phyloP scores from a whole-genome alignment of 2,888 invertebrate species.

The Hymenopus coronatus region DNA sequence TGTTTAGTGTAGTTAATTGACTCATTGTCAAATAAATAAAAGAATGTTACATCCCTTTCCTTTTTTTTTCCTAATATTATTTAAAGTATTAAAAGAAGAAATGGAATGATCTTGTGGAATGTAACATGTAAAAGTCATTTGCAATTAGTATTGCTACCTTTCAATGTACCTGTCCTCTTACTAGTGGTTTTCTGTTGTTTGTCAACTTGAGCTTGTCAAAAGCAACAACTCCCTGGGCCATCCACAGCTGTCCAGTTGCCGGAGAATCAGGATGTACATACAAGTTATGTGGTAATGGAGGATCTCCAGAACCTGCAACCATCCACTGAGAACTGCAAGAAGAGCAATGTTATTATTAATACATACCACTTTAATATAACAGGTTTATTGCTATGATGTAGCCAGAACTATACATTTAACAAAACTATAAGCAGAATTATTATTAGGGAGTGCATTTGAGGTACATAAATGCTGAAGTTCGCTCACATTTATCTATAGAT shows the following conservation, averaged over 20 bases:
- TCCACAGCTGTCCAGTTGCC: conserved; percentile 48
- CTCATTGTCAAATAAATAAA: too few relatives aligned
- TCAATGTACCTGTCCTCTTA: conserved; percentile 37
- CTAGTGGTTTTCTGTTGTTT: conserved; percentile 43
- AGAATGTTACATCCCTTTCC: too few relatives aligned
- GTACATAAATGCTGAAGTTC: too few relatives aligned
- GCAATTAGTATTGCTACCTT: background rate
- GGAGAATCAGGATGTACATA: conserved; percentile 50
- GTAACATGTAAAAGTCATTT: too few relatives aligned
- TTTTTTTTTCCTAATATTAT: too few relatives aligned
- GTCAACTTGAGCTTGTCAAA: conserved; percentile 50
- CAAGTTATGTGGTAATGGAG: conserved; percentile 33
- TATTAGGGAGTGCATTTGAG: too few relatives aligned
- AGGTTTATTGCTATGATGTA: background rate
- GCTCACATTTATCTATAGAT: too few relatives aligned
- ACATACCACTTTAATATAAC: background rate
- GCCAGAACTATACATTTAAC: too few relatives aligned
- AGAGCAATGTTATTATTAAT: background rate
- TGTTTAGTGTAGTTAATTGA: too few relatives aligned
- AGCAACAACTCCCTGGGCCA: conserved; percentile 45
- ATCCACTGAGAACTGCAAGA: conserved; percentile 41
- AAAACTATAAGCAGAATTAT: too few relatives aligned
- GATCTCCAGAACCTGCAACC: conserved; percentile 41
- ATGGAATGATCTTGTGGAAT: too few relatives aligned
- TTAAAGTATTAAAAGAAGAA: too few relatives aligned